phyloP scores from a whole-genome alignment of 2,888 invertebrate genomes.

The Meteorus colon region DNA sequence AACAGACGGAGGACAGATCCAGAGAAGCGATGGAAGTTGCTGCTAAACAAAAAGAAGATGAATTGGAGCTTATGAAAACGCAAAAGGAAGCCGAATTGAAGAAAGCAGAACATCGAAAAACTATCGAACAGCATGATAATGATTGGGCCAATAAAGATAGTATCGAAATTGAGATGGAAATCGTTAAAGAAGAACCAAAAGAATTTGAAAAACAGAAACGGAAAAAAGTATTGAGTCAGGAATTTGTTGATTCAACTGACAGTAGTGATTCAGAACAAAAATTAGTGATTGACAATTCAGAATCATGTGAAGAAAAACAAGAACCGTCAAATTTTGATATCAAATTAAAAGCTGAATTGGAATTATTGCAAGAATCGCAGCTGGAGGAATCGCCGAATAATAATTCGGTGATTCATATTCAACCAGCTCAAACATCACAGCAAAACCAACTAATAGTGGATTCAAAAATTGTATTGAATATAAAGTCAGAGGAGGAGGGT shows the following conservation, averaged over 20 bases:
- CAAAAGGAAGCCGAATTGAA: constrained; percentile 62
- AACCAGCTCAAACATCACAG: constrained; percentile 37
- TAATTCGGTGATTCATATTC: constrained; percentile 34
- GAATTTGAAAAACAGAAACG: constrained; percentile 62
- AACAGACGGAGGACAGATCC: constrained; percentile 43
- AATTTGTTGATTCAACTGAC: constrained; percentile 77
- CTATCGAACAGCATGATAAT: constrained; percentile 47
- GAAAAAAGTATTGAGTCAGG: constrained; percentile 71
- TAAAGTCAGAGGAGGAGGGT: constrained; percentile 74
- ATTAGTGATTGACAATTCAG: constrained; percentile 75
- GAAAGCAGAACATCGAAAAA: constrained; percentile 57
- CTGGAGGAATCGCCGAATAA: constrained; percentile 20
- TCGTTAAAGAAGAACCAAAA: constrained; percentile 58
- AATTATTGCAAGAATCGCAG: constrained; percentile 54
- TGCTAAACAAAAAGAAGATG: constrained; percentile 52
- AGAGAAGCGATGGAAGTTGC: constrained; percentile 46
- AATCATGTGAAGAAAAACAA: constrained; percentile 44
- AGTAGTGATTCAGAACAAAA: constrained; percentile 80
- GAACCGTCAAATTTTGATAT: constrained; percentile 58
- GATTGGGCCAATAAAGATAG: constrained; percentile 55
- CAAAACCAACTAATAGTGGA: constrained; percentile 66
- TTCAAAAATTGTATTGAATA: constrained; percentile 47
- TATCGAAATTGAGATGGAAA: constrained; percentile 55
- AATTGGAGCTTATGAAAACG: constrained; percentile 57
- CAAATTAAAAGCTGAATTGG: constrained; percentile 61